Evolutionary conservation across 2,113 vertebrate genomes (phyloP).

Genomic region (Rhinoptilus africanus): DNA sequence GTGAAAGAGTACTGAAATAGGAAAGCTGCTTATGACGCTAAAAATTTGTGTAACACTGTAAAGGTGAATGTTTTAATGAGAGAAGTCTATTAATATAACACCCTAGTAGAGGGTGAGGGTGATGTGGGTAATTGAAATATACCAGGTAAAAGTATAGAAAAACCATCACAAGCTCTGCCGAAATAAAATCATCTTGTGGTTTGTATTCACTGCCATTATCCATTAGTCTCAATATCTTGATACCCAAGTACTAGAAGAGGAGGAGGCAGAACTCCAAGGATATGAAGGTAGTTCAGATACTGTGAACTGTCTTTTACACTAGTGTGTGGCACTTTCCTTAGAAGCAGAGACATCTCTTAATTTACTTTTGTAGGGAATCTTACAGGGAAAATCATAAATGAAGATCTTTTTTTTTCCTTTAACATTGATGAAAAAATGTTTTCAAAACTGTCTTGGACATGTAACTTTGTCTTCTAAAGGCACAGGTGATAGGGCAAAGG

Average conservation of each 20-base stretch:
- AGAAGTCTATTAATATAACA: not conserved
- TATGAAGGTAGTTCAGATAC: not conserved
- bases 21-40: not conserved
- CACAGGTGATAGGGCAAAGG: not conserved
- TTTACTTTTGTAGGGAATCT: not conserved
- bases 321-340: not conserved
- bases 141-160: not conserved
- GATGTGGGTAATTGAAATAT: not conserved
- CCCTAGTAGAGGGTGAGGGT: not conserved
- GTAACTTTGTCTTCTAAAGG: not conserved
- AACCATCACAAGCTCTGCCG: not conserved
- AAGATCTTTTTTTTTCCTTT: not conserved
- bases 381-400: not conserved
- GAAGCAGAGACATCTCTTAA: not conserved
- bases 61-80: not conserved
- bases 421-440: not conserved
- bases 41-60: not conserved
- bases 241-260: not conserved
- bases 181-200: not conserved
- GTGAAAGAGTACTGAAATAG: not conserved
- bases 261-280: not conserved
- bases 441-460: not conserved
- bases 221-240: not conserved
- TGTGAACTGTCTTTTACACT: not conserved
- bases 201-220: not conserved